Base-by-base conservation (phyloP, 2,113 vertebrate species). In the Nibea coibor region DNA sequence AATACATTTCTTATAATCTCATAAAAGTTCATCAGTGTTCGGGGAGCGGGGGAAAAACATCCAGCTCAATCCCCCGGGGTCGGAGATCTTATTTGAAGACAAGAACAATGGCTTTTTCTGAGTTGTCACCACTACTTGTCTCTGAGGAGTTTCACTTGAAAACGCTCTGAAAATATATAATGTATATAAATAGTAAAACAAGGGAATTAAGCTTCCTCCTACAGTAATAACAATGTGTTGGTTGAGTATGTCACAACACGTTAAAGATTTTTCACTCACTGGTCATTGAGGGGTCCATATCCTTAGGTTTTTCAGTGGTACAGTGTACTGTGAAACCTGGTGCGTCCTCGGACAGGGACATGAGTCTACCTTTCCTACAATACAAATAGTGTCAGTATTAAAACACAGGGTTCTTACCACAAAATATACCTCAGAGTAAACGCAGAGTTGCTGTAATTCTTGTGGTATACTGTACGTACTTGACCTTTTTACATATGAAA, bases 401-500 rank as follows among this genome's bases (percentile, higher is more conserved):
- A 87, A 94, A 93, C 93, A 95, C 94, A 95, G 94, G 94, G 94
- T 95, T 95, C 90, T 90, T 91, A 94, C 91, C 93, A 93, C 93
- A 93, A 93, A 94, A 95, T 93, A 95, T 95, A 95, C 95, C 94
- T 95, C 94, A 95, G 93, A 94, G 93, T 93, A 94, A 93, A 91
- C 75, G 90, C 93, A 94, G 91, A 93, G 86, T 93, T 94, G 90
- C 93, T 93, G 93, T 92, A 93, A 90, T 91, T 93, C 88, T 93
- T 93, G 89, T 91, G 92, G 93, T 94, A 94, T 93, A 93, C 91
- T 93, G 89, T 93, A 91, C 74, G 85, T 92, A 91, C 91, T 91
- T 92, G 73, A 93, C 92, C 90, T 93, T 93, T 93, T 93, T 91
- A 90, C 91, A 90, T 81, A 89, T 75, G 74, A 88, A 89, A 78